These are phyloP conservation scores for Hystrix cristata DNA, from an alignment of 2,113 vertebrate genomes.

Conservation along the genomic window DNA sequence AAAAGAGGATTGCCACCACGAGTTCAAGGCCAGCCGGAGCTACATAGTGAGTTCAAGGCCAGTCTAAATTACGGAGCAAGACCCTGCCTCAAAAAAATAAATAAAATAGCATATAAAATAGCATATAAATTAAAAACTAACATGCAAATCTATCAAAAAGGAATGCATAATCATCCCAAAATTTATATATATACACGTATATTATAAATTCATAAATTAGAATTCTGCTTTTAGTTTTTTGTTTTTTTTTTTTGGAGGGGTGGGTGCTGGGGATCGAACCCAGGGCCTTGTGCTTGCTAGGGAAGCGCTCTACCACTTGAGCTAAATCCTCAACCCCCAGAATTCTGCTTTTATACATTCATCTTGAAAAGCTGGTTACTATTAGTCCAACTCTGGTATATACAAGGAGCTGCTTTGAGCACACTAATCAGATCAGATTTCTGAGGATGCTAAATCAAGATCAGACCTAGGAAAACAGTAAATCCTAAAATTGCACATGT, in stretches of 20 bases:
- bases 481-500: background rate
- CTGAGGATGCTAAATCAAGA: background rate
- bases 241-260: too few relatives aligned
- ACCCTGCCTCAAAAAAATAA: background rate
- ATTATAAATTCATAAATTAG: background rate
- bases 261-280: too few relatives aligned
- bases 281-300: too few relatives aligned
- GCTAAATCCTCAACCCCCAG: background rate
- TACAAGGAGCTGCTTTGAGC: background rate
- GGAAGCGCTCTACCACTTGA: too few relatives aligned
- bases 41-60: background rate
- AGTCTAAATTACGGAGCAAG: background rate
- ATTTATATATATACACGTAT: background rate
- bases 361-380: background rate
- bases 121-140: background rate
- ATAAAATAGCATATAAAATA: background rate
- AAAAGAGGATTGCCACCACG: background rate
- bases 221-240: constrained; percentile 45
- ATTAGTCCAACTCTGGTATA: background rate
- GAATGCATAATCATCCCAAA: background rate
- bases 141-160: constrained; percentile 43
- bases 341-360: constrained; percentile 20
- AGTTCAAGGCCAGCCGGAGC: background rate
- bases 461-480: background rate
- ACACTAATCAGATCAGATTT: constrained; percentile 1